phyloP scores from a whole-genome alignment of 2,888 invertebrate species.

The Drosophila tanythrix region DNA sequence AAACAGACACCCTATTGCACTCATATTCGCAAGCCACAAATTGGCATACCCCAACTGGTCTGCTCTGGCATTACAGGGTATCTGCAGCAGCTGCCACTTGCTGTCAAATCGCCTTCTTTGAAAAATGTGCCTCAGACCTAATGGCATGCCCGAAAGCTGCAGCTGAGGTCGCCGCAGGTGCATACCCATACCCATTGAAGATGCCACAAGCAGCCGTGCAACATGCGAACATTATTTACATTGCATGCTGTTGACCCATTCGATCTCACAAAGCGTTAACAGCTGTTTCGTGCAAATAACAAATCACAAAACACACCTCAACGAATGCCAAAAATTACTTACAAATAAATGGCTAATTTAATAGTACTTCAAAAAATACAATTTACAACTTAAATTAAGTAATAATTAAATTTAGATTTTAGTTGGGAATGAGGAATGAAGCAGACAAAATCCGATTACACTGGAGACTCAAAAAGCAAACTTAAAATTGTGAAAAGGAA shows the following conservation, averaged over 20 bases:
- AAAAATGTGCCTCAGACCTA: slow-evolving; percentile 26
- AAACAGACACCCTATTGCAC: background rate
- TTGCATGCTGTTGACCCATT: slow-evolving; percentile 38
- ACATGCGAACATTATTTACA: slow-evolving; percentile 38
- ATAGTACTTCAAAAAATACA: background rate
- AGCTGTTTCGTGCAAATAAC: slow-evolving; percentile 11
- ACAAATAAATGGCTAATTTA: background rate
- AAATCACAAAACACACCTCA: background rate
- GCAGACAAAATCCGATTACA: background rate
- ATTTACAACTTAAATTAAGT: too few relatives aligned
- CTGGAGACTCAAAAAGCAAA: background rate
- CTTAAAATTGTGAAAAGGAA: background rate
- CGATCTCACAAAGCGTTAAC: slow-evolving; percentile 17
- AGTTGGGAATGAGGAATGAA: too few relatives aligned
- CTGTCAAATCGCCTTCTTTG: slow-evolving; percentile 35
- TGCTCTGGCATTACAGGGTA: slow-evolving; percentile 19
- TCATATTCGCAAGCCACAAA: background rate
- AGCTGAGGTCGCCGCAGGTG: slow-evolving; percentile 41
- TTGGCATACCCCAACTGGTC: background rate
- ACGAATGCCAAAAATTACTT: background rate
- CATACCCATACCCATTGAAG: slow-evolving; percentile 42
- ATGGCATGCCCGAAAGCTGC: slow-evolving; percentile 4
- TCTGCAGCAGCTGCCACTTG: slow-evolving; percentile 45
- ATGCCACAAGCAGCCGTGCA: slow-evolving; percentile 25
- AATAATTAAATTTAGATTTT: background rate